Base-by-base conservation (phyloP, 1,140 invertebrate species). In the Cydia strobilella region DNA sequence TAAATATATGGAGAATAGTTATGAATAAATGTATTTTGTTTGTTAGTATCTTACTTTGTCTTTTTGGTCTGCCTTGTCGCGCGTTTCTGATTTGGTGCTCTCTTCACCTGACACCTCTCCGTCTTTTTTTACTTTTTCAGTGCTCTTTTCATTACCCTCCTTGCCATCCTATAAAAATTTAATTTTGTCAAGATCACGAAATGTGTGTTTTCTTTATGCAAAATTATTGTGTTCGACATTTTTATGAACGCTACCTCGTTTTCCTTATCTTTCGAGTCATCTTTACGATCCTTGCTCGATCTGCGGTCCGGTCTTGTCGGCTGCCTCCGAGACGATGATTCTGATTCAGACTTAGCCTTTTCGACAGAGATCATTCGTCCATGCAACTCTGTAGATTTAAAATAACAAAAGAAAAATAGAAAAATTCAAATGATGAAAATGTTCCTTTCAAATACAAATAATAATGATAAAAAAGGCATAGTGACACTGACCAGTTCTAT, bases 351-450 rank as follows among this genome's bases (percentile, higher is more conserved):
- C 78, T 95, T 95, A 10, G 94, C 98, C 92, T 97, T 97, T 92
- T 98, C 98, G 63, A 99, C 97, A 9, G 97, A 97, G 84, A 99
- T 99, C 90, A 98, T 97, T 76, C 97, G 96, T 5, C 98, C 98
- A 92, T 99, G 97, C 25, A 99, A 93, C 91, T 99, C 94, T 93
- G 63, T 48, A 79, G 79, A 31, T 45, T 62, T 66, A 66, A 7
- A 48, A 73, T 25, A 69, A 23, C 5, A 69, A 23, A 23, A 1
- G 31, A 45, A 42, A 12, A 42, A 15, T 13, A 45, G 2, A 39
- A 10, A 3, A 39, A 39, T 27, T 27, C 25, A 27, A 27, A 27
- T 27, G 25, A 27, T 10, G 35, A 45, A 42, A 42, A 45, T 45
- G 15, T 45, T 12, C 2, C 12, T 2, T 45, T 4, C 13, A 45